Conservation (phyloP, 2,113 vertebrate genomes). For the Etheostoma cragini region DNA sequence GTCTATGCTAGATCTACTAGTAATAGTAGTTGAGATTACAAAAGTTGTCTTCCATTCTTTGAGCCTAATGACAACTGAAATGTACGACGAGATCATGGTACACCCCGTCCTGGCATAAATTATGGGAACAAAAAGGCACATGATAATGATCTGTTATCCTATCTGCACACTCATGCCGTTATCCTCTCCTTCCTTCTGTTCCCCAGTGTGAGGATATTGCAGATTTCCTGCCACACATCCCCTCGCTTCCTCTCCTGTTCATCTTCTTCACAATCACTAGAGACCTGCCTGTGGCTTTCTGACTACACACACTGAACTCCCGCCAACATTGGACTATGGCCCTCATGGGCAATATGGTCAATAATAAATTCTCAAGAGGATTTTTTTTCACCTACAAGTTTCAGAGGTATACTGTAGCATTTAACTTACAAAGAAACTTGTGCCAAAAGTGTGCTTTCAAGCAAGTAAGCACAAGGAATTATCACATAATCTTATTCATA, state of each 20-base stretch:
- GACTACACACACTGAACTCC: conserved; percentile 6
- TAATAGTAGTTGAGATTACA: conserved; percentile 7
- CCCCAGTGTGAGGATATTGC: conserved; percentile 42
- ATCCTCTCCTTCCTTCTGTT: conserved; percentile 44
- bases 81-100: neutral
- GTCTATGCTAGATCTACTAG: neutral
- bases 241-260: conserved; percentile 51
- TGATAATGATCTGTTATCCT: conserved; percentile 22
- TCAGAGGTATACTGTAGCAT: neutral
- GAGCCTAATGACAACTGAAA: neutral
- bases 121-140: conserved; percentile 3
- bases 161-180: conserved; percentile 34
- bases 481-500: neutral
- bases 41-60: neutral
- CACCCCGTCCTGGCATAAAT: neutral
- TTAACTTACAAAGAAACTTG: neutral
- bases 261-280: conserved; percentile 32
- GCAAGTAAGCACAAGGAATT: neutral
- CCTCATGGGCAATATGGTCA: neutral
- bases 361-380: neutral
- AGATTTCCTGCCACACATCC: conserved; percentile 68
- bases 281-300: conserved; percentile 2
- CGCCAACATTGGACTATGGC: neutral
- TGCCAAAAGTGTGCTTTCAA: neutral
- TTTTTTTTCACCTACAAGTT: neutral